Percentiles rank a stretch among this genome's conserved stretches.
phyloP scores from a whole-genome alignment of 2,888 invertebrate genomes.

The Torymus aiolomorphi region DNA sequence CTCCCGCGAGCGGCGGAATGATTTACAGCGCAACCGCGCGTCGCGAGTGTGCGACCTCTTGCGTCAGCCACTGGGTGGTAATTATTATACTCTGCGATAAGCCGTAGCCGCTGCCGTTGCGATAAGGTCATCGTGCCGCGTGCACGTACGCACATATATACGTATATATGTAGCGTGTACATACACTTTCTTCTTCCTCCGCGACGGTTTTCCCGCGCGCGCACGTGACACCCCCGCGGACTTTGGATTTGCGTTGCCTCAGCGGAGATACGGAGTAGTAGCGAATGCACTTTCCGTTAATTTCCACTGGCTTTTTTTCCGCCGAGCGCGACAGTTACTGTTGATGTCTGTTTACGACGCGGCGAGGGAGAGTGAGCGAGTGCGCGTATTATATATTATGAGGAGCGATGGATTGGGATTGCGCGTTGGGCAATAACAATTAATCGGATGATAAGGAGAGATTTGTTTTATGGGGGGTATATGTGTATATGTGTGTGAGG shows the following conservation, averaged over 20 bases:
- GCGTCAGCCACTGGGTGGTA: slow-evolving; percentile 68
- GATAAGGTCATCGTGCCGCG: slow-evolving; percentile 50
- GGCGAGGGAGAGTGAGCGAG: background rate
- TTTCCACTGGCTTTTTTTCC: slow-evolving; percentile 22
- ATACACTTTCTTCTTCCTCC: background rate
- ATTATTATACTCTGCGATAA: slow-evolving; percentile 67
- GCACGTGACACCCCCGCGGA: slow-evolving; percentile 64
- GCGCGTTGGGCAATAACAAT: slow-evolving; percentile 27
- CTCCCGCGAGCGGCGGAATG: background rate
- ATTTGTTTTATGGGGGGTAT: background rate
- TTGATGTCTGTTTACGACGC: slow-evolving; percentile 61
- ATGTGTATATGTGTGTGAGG: no score
- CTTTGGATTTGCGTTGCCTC: slow-evolving; percentile 47
- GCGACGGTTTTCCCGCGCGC: slow-evolving; percentile 40
- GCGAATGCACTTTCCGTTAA: slow-evolving; percentile 18
- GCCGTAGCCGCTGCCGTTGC: slow-evolving; percentile 37
- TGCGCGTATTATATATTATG: no score
- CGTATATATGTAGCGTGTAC: slow-evolving; percentile 7
- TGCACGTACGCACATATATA: background rate
- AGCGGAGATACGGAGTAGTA: background rate
- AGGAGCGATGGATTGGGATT: no score
- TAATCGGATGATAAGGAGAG: slow-evolving; percentile 27
- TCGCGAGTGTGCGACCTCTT: slow-evolving; percentile 63
- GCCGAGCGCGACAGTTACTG: background rate
- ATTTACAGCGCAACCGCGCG: slow-evolving; percentile 20